Evolutionary conservation across 2,113 vertebrate genomes (phyloP).

Genomic region (Neodon shergylaensis): DNA sequence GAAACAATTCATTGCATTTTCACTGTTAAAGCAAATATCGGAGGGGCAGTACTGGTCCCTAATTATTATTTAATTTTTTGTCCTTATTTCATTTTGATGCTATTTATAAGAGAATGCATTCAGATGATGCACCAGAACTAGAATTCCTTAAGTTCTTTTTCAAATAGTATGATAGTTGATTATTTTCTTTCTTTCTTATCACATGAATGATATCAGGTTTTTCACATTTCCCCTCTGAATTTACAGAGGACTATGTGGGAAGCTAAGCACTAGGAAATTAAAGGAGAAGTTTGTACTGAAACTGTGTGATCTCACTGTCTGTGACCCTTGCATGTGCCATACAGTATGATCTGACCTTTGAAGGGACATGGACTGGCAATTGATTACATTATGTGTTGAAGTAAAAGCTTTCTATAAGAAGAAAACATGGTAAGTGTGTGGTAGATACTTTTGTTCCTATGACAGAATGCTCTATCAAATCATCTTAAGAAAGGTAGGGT

Average conservation of each 20-base stretch:
- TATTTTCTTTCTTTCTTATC: background rate
- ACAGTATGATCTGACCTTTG: background rate
- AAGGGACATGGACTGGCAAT: background rate
- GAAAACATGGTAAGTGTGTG: background rate
- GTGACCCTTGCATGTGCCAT: background rate
- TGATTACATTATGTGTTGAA: background rate
- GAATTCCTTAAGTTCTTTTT: background rate
- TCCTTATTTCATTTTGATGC: background rate
- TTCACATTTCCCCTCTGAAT: background rate
- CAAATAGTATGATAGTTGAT: background rate
- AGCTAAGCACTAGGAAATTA: background rate
- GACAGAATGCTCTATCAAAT: background rate
- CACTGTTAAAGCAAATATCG: background rate
- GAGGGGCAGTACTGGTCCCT: background rate
- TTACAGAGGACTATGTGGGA: background rate
- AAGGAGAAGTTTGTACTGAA: background rate
- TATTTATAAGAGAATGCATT: background rate
- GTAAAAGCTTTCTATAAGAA: background rate
- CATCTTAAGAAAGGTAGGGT: background rate
- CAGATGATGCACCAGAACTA: background rate
- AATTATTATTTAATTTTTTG: background rate
- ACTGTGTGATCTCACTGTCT: background rate
- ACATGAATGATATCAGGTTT: background rate
- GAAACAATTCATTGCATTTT: background rate
- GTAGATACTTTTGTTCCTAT: background rate